These are phyloP conservation scores for Distichodus sexfasciatus DNA, from an alignment of 2,797 vertebrate species.

Conservation along the genomic window DNA sequence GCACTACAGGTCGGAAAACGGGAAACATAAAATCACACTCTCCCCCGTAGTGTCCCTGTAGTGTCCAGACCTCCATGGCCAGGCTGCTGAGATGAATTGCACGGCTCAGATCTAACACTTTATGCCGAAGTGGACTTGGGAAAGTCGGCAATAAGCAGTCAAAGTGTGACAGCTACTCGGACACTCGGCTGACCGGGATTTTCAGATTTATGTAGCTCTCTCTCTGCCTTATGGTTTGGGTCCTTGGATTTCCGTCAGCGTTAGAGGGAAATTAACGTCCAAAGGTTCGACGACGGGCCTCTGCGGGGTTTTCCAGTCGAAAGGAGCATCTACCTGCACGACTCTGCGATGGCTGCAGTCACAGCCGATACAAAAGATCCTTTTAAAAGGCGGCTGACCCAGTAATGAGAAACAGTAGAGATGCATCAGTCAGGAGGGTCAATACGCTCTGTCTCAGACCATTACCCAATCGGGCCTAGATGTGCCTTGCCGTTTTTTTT, in stretches of 20 bases:
- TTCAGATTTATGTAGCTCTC: neutral
- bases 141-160: neutral
- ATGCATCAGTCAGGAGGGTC: conserved; percentile 64
- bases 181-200: neutral
- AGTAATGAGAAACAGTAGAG: conserved; percentile 65
- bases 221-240: neutral
- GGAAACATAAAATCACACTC: no score
- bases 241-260: conserved; percentile 53
- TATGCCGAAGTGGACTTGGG: neutral
- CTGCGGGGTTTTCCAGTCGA: conserved; percentile 56
- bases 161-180: neutral
- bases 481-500: conserved; percentile 56
- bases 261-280: conserved; percentile 51
- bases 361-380: conserved; percentile 57
- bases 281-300: conserved; percentile 53
- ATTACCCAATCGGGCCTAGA: conserved; percentile 69
- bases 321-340: conserved; percentile 57
- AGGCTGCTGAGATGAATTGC: no score
- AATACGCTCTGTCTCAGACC: conserved; percentile 64
- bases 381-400: conserved; percentile 62
- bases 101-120: no score
- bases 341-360: conserved; percentile 57
- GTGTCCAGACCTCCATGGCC: no score
- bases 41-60: no score
- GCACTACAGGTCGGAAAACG: no score